These are phyloP conservation scores for Xiphias gladius DNA, from an alignment of 2,113 vertebrate genomes.

Conservation along the genomic window DNA sequence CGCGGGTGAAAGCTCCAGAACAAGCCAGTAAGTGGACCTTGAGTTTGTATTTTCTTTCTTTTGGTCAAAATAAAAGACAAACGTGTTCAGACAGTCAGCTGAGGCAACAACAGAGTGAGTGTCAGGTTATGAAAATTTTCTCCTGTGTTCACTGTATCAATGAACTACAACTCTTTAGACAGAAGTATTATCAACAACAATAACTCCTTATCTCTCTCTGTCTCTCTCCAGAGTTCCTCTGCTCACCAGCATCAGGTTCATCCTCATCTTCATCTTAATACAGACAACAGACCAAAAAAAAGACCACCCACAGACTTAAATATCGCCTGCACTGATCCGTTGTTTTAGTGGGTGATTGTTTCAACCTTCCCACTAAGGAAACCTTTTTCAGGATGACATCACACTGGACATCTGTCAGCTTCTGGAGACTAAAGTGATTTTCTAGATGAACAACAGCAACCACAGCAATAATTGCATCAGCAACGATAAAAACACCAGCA, in stretches of 20 bases:
- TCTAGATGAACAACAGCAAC: constrained; percentile 38
- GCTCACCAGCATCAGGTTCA: constrained; percentile 63
- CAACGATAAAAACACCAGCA: constrained; percentile 3
- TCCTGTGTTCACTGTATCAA: neutral
- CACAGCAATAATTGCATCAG: constrained; percentile 44
- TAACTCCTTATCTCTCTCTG: constrained; percentile 4
- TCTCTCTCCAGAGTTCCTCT: constrained; percentile 52
- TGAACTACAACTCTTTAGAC: neutral
- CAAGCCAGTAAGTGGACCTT: neutral
- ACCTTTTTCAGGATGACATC: constrained; percentile 6
- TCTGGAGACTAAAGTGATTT: neutral
- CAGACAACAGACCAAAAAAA: constrained; percentile 49
- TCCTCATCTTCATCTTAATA: constrained; percentile 40
- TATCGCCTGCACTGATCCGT: neutral
- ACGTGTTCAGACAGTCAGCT: neutral
- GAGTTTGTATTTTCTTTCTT: neutral
- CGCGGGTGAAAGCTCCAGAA: too few species aligned
- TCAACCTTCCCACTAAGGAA: constrained; percentile 14
- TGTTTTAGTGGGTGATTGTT: neutral
- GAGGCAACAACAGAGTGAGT: neutral
- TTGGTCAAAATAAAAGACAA: neutral
- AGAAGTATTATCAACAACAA: neutral
- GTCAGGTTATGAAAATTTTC: neutral
- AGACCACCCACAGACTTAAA: constrained; percentile 22
- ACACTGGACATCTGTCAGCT: constrained; percentile 2